These are phyloP conservation scores for Pandemis corylana DNA, from an alignment of 2,888 invertebrate species.

Conservation along the genomic window DNA sequence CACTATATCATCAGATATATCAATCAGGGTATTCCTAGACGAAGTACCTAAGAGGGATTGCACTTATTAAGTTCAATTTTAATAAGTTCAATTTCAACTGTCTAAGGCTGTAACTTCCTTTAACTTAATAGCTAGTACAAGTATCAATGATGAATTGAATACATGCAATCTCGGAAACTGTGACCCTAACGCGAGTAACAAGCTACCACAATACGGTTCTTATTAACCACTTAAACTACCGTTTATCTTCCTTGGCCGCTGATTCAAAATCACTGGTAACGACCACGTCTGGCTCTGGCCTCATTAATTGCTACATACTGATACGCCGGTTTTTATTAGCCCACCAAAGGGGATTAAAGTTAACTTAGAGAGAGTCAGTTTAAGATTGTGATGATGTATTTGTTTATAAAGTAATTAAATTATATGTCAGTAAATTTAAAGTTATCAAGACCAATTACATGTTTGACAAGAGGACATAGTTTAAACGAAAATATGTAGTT, in stretches of 20 bases:
- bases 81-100: too few species aligned
- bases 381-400: not conserved
- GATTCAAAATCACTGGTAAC: conserved; percentile 35
- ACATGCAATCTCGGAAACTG: not conserved
- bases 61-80: too few species aligned
- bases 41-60: too few species aligned
- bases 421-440: not conserved
- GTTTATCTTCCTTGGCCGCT: conserved; percentile 34
- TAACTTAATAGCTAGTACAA: not conserved
- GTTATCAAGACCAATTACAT: not conserved
- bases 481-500: not conserved
- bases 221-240: conserved; percentile 36
- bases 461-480: not conserved
- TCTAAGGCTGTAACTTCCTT: too few species aligned
- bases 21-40: not conserved
- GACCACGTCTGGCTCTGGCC: conserved; percentile 23
- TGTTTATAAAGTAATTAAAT: not conserved
- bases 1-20: not conserved
- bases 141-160: not conserved
- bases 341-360: conserved; percentile 19
- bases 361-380: conserved; percentile 16
- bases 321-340: conserved; percentile 30
- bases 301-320: conserved; percentile 29
- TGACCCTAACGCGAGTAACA: conserved; percentile 6
- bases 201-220: conserved; percentile 12